Evolutionary conservation across 1,140 invertebrate genomes (phyloP).

Genomic region (Kradibia gibbosae): DNA sequence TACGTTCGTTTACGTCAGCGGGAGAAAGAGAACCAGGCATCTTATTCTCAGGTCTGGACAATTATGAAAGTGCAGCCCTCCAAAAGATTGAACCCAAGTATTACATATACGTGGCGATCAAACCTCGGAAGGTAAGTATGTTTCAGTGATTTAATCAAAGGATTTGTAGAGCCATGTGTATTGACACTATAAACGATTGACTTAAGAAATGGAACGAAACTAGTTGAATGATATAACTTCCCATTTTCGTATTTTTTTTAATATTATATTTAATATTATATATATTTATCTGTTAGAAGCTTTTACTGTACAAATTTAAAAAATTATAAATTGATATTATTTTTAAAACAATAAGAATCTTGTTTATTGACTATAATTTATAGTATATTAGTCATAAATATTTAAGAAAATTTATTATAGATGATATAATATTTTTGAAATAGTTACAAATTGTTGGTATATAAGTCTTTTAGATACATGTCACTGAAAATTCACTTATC

Average conservation of each 20-base stretch:
- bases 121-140: conserved; percentile 27
- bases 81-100: not conserved
- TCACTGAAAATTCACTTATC: too few relatives aligned
- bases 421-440: too few relatives aligned
- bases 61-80: conserved; percentile 48
- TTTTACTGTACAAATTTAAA: too few relatives aligned
- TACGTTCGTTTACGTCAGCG: not conserved
- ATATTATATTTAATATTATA: not conserved
- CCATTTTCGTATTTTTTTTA: not conserved
- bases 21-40: not conserved
- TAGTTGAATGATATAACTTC: not conserved
- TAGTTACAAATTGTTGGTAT: too few relatives aligned
- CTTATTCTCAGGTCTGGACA: conserved; percentile 43
- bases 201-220: too few relatives aligned
- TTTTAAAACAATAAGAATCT: too few relatives aligned
- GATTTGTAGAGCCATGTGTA: not conserved
- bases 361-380: too few relatives aligned
- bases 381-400: too few relatives aligned
- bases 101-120: not conserved
- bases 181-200: not conserved
- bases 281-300: too few relatives aligned
- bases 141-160: conserved; percentile 50
- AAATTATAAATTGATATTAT: too few relatives aligned
- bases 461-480: too few relatives aligned
- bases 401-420: too few relatives aligned